Conservation (phyloP, 2,888 invertebrate genomes). For the Limnephilus auricula region DNA sequence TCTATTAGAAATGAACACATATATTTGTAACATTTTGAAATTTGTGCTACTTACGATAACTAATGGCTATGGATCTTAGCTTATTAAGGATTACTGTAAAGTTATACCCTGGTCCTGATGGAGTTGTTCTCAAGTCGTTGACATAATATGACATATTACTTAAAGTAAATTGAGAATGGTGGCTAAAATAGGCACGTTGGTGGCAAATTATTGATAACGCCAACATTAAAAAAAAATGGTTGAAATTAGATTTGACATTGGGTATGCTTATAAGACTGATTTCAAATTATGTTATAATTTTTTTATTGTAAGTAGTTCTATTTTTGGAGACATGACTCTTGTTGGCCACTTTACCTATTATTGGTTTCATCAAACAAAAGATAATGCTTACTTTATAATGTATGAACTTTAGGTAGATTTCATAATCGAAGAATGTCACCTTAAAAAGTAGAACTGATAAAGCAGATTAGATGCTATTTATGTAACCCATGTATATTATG, state of each 20-base stretch:
- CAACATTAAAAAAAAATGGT: too few relatives aligned
- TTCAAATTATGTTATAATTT: neutral
- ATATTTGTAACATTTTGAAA: neutral
- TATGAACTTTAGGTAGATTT: neutral
- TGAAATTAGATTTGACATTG: neutral
- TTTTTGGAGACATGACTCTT: neutral
- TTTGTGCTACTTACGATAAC: neutral
- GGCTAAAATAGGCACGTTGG: neutral
- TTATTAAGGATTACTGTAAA: neutral
- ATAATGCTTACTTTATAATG: neutral
- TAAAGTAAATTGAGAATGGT: neutral
- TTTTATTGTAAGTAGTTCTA: neutral
- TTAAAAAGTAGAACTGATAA: neutral
- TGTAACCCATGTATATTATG: neutral
- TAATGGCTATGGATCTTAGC: neutral
- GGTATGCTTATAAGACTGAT: neutral
- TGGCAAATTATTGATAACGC: neutral
- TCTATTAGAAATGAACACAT: neutral
- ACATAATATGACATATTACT: neutral
- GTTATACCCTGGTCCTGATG: neutral
- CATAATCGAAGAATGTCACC: neutral
- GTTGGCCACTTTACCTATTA: neutral
- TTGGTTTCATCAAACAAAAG: neutral
- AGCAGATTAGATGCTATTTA: neutral
- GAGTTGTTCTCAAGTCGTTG: neutral